Conservation (phyloP, 53 echinoderm and acorn worm genomes). For the Hippasteria phrygiana region DNA sequence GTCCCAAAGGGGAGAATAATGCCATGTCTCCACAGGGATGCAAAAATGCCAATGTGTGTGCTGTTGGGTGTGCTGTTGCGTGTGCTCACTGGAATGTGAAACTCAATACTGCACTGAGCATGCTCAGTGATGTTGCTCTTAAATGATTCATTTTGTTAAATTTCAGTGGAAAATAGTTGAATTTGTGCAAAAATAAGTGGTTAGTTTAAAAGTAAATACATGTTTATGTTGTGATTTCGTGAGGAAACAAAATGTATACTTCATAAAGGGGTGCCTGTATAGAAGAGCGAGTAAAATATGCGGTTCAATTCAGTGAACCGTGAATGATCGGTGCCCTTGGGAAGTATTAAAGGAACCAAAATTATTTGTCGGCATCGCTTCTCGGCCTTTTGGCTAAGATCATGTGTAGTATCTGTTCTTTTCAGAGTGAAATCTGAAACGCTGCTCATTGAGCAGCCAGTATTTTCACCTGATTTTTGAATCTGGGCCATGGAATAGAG, state of each 20-base stretch:
- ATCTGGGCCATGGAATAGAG: conserved; percentile 79
- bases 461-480: conserved; percentile 84
- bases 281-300: background rate
- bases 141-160: conserved; percentile 5
- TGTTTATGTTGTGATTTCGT: background rate
- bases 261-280: background rate
- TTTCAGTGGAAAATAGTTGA: background rate
- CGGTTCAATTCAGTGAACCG: background rate
- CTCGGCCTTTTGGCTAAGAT: conserved; percentile 89
- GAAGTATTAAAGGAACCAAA: background rate
- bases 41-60: too few relatives aligned
- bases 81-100: too few relatives aligned
- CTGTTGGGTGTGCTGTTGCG: too few relatives aligned
- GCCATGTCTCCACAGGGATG: too few relatives aligned
- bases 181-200: background rate
- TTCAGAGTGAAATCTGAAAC: conserved; percentile 88
- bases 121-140: too few relatives aligned
- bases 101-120: too few relatives aligned
- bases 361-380: conserved; percentile 52
- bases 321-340: background rate
- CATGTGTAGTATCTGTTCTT: conserved; percentile 92
- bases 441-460: conserved; percentile 81
- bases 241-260: background rate
- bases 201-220: conserved; percentile 1
- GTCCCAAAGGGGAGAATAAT: too few relatives aligned